Conservation (phyloP, 2,113 vertebrate species). For the Atlantisia rogersi region DNA sequence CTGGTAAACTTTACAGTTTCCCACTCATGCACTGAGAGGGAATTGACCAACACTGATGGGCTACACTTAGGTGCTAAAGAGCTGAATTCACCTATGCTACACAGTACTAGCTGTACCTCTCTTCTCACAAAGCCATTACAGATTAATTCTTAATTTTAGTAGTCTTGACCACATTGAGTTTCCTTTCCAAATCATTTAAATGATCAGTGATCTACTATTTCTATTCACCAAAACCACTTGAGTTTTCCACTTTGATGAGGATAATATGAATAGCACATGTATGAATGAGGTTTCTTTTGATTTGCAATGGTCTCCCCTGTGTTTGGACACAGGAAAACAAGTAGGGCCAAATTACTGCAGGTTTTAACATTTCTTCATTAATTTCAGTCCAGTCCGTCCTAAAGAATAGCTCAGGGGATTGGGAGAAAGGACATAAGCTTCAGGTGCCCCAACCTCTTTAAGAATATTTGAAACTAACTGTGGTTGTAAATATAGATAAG, state of each 20-base stretch:
- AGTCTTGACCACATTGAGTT: not conserved
- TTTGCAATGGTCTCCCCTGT: not conserved
- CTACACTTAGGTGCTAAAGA: not conserved
- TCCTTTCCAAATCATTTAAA: not conserved
- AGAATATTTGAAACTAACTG: not conserved
- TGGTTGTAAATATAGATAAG: not conserved
- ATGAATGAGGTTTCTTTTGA: not conserved
- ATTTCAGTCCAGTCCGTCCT: not conserved
- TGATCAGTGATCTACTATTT: not conserved
- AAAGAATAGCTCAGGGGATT: not conserved
- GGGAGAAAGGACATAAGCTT: not conserved
- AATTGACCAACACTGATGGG: not conserved
- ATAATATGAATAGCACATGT: not conserved
- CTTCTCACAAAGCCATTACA: not conserved
- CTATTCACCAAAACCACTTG: not conserved
- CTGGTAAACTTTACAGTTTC: not conserved
- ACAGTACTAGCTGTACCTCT: accelerated
- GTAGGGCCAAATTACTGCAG: not conserved
- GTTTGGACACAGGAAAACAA: not conserved
- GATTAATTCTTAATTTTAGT: not conserved
- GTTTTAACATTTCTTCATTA: not conserved
- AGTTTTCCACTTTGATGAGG: not conserved
- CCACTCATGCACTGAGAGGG: not conserved
- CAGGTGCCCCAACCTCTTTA: not conserved
- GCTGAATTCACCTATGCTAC: not conserved